Conservation (phyloP, 1,140 invertebrate genomes). For the Paraescarpia echinospica region DNA sequence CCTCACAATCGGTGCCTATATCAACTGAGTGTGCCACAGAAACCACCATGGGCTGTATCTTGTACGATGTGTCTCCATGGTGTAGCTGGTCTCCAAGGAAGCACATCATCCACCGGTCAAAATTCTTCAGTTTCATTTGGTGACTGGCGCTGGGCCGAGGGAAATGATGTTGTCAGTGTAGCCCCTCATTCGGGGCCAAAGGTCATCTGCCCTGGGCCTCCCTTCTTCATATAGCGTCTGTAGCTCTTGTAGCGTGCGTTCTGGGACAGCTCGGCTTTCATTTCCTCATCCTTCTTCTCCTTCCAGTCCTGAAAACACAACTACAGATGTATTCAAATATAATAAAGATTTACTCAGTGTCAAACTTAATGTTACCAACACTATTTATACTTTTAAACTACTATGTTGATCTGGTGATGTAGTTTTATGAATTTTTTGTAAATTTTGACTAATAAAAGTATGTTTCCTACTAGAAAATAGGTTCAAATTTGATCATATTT, state of each 20-base stretch:
- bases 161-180: not conserved
- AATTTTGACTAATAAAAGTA: too few species aligned
- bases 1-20: not conserved
- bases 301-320: slow-evolving; percentile 69
- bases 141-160: not conserved
- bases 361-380: not conserved
- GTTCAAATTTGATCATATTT: too few species aligned
- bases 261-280: slow-evolving; percentile 68
- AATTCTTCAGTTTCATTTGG: not conserved
- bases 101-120: not conserved
- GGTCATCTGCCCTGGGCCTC: slow-evolving; percentile 56
- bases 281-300: slow-evolving; percentile 76
- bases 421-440: not conserved
- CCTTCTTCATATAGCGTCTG: slow-evolving; percentile 57
- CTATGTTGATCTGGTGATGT: not conserved
- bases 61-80: not conserved
- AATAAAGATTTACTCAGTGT: not conserved
- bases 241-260: slow-evolving; percentile 55
- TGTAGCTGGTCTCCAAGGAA: not conserved
- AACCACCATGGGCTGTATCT: not conserved
- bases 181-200: slow-evolving; percentile 55
- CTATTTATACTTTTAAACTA: not conserved
- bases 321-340: not conserved
- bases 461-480: too few species aligned
- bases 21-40: not conserved